Conservation (phyloP, 2,888 invertebrate genomes). For the Beris morrisii region DNA sequence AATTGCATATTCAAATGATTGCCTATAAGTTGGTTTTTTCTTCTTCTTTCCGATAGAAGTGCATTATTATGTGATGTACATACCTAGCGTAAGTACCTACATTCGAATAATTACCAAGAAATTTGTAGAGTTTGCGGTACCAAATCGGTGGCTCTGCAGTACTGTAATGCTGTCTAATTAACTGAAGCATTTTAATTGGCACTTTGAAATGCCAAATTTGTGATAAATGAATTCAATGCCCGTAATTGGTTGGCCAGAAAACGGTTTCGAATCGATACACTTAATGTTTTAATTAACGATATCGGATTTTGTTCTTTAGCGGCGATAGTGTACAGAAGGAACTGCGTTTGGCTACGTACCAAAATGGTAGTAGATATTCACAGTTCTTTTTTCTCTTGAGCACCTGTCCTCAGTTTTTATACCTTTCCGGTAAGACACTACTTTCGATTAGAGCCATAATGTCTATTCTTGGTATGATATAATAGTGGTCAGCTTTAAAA, state of each 20-base stretch:
- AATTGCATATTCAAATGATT: no score
- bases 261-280: background rate
- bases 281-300: conserved; percentile 28
- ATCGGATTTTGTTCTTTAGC: conserved; percentile 9
- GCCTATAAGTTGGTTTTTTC: no score
- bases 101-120: background rate
- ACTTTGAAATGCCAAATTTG: conserved; percentile 32
- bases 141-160: background rate
- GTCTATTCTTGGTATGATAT: no score
- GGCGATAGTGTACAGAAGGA: conserved; percentile 17
- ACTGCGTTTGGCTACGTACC: background rate
- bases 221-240: conserved; percentile 29
- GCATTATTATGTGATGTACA: no score
- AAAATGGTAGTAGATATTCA: conserved; percentile 11
- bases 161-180: conserved; percentile 29
- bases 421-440: conserved; percentile 6
- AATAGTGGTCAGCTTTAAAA: no score
- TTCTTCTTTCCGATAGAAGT: no score
- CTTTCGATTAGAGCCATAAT: background rate
- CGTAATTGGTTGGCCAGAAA: conserved; percentile 8
- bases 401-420: conserved; percentile 2
- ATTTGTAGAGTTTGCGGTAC: conserved; percentile 1
- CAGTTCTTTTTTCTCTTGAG: conserved; percentile 12
- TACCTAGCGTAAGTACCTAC: no score
- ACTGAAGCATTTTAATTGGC: conserved; percentile 36